Evolutionary conservation across 2,113 vertebrate species (phyloP).

Genomic region (Oophaga pumilio): DNA sequence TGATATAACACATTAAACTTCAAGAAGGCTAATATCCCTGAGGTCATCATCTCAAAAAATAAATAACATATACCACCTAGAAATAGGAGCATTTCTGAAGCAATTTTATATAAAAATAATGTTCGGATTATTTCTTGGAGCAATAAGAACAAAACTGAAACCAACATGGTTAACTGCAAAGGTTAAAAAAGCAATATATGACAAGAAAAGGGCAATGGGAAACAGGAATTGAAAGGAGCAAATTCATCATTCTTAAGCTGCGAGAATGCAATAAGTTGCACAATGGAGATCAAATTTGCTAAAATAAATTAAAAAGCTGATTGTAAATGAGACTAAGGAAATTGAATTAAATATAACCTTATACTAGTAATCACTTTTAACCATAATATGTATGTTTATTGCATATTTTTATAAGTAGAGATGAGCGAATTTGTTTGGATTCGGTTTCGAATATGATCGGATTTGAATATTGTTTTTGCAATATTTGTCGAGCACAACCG

Average conservation of each 20-base stretch:
- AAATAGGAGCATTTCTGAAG: background rate
- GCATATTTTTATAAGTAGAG: too few species aligned
- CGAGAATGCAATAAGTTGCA: background rate
- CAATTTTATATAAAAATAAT: background rate
- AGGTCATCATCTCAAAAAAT: background rate
- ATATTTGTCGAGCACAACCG: too few species aligned
- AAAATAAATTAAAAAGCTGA: background rate
- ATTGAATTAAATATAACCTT: too few species aligned
- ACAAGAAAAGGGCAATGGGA: background rate
- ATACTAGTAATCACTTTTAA: too few species aligned
- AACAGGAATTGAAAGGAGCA: background rate
- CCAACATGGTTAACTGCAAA: background rate
- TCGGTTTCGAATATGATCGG: too few species aligned
- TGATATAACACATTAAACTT: background rate
- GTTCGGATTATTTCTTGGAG: background rate
- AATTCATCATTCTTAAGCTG: background rate
- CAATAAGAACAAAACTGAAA: background rate
- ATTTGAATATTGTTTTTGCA: too few species aligned
- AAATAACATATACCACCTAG: background rate
- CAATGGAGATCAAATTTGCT: background rate
- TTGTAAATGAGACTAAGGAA: background rate
- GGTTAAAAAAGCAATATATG: conserved; percentile 11
- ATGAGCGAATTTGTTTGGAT: too few species aligned
- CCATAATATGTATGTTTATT: too few species aligned
- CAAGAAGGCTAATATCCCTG: background rate